Evolutionary conservation across 2,888 invertebrate species (phyloP), one percentile per base, ranked within the genome.

Genomic region (Aphidius colemani): DNA sequence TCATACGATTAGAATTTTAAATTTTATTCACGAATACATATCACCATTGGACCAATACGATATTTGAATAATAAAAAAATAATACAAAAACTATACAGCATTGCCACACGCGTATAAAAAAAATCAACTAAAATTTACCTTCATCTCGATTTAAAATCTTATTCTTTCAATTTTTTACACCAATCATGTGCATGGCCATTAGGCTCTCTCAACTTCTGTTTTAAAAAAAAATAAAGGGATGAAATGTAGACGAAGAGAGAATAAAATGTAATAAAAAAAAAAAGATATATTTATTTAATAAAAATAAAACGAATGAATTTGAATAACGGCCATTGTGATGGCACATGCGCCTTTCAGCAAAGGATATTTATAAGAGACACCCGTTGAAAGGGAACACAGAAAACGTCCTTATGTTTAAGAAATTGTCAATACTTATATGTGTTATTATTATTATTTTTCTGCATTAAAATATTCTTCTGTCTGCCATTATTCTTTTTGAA

Each of bases 1-100:
- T 80, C 81, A 81, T 80, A 81, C 76, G 80, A 81, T 81, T 80
- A 81, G 81, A 81, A 82, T 79, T 81, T 81, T 78, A 80, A 81
- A 82, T 81, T 74, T 71, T 67, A 67, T 10, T 48, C 40, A 49
- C 56, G 18, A 53, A 56, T 66, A 64, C 63, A 61, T 30, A 30
- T 30, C 5, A 30, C 30, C 5, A 30, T 30, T 30, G 30, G 30
- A 30, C 30, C 30, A 30, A 30, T 30, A 5, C 30, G 0, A 30
- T 30, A 18, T 18, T 18, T 18, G 2, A 18, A 18, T 18, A 18
- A 18, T 18, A 18, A 1, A 18, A 18, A 18, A 18, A 18, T 18
- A 18, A 18, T 18, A 18, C 13, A 18, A 18, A 18, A 18, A 18
- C 45, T 58, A 66, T 53, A 58, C 50, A 55, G 61, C 58, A 58